These are phyloP conservation scores for Agrypnia vestita DNA, from an alignment of 1,140 invertebrate genomes.

Conservation along the genomic window DNA sequence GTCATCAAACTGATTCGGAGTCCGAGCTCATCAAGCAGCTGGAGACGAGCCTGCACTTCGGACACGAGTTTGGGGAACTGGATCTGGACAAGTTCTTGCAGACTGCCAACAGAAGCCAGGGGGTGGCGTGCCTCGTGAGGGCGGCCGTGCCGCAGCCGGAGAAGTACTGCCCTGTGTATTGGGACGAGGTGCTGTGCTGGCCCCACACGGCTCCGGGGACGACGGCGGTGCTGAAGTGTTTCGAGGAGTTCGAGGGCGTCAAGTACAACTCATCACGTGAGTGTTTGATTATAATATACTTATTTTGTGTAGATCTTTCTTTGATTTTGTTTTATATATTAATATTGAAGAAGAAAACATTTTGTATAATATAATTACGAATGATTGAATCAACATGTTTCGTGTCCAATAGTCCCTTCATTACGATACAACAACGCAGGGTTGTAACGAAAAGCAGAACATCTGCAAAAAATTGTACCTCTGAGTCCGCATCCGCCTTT, in stretches of 20 bases:
- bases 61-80: slow-evolving; percentile 26
- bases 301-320: no score
- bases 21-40: not conserved
- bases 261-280: slow-evolving; percentile 78
- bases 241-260: slow-evolving; percentile 80
- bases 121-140: slow-evolving; percentile 17
- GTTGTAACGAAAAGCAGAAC: no score
- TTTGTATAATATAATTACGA: no score
- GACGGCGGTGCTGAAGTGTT: slow-evolving; percentile 77
- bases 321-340: no score
- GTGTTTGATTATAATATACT: slow-evolving; percentile 59
- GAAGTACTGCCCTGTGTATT: slow-evolving; percentile 71
- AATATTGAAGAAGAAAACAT: no score
- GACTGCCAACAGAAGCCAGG: slow-evolving; percentile 39
- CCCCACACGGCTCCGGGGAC: slow-evolving; percentile 75
- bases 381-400: no score
- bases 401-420: no score
- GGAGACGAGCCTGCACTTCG: not conserved
- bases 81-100: slow-evolving; percentile 20
- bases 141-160: not conserved
- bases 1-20: not conserved
- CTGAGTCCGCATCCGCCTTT: no score
- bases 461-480: no score
- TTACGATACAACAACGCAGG: no score
- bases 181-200: slow-evolving; percentile 84